Percentiles rank a stretch among this genome's conserved stretches.
Conservation (phyloP, 1,140 invertebrate genomes). For the Sarcophaga bullata region DNA sequence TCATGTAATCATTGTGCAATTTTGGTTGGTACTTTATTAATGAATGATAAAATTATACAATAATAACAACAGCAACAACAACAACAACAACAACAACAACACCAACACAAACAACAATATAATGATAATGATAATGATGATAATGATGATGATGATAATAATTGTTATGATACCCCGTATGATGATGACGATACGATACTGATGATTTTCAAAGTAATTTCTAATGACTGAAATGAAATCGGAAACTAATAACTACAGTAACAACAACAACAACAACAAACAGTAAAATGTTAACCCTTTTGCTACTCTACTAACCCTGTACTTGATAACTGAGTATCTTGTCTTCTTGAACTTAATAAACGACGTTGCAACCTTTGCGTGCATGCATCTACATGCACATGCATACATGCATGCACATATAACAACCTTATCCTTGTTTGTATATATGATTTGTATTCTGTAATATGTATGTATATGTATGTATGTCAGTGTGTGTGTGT, state of each 20-base stretch:
- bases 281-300: no score
- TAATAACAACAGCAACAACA: no score
- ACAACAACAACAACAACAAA: no score
- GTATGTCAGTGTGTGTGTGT: constrained; percentile 22
- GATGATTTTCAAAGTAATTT: neutral
- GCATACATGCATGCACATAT: neutral
- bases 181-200: no score
- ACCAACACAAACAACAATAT: neutral
- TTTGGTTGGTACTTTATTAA: neutral
- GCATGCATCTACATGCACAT: no score
- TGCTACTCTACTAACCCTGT: no score
- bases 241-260: neutral
- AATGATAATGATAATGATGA: neutral
- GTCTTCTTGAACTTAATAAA: constrained; percentile 7
- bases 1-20: neutral
- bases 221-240: neutral
- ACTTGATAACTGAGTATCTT: neutral
- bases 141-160: neutral
- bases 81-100: neutral
- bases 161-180: no score
- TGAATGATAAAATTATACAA: no score
- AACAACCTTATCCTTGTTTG: neutral
- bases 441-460: neutral
- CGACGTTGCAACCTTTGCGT: no score
- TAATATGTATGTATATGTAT: neutral